phyloP scores from a whole-genome alignment of 2,888 invertebrate species.

The Drosophila sordidapex region DNA sequence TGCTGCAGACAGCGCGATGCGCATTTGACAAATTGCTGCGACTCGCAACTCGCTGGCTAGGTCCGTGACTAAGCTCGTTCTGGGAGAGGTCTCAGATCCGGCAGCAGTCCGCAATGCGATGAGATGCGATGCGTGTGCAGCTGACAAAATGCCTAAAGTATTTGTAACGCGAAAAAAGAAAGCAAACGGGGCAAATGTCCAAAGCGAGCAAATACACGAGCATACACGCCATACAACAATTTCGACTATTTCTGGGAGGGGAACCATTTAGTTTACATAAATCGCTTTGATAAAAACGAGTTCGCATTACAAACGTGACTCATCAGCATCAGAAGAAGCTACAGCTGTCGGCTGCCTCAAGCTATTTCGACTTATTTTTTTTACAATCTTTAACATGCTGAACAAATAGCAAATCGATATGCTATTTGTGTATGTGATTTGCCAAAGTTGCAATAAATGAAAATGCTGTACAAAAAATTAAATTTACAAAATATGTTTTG shows the following conservation, averaged over 20 bases:
- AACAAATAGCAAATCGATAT: constrained; percentile 31
- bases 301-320: constrained; percentile 68
- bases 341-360: constrained; percentile 32
- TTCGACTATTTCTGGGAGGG: constrained; percentile 70
- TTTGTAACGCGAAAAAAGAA: constrained; percentile 66
- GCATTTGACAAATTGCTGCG: constrained; percentile 74
- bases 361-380: constrained; percentile 54
- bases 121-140: constrained; percentile 52
- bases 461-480: background rate
- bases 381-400: constrained; percentile 18
- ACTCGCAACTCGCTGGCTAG: constrained; percentile 12
- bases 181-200: constrained; percentile 33
- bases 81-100: constrained; percentile 44
- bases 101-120: constrained; percentile 30
- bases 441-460: constrained; percentile 43
- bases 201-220: constrained; percentile 28
- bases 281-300: constrained; percentile 58
- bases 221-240: constrained; percentile 75
- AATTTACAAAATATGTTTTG: background rate
- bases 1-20: constrained; percentile 44
- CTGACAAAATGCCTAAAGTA: constrained; percentile 72
- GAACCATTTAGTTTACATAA: constrained; percentile 45
- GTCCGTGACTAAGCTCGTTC: constrained; percentile 72
- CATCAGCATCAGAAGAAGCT: constrained; percentile 55
- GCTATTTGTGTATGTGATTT: constrained; percentile 3